Conservation (phyloP, 1,140 invertebrate genomes). For the Chelonus insularis region DNA sequence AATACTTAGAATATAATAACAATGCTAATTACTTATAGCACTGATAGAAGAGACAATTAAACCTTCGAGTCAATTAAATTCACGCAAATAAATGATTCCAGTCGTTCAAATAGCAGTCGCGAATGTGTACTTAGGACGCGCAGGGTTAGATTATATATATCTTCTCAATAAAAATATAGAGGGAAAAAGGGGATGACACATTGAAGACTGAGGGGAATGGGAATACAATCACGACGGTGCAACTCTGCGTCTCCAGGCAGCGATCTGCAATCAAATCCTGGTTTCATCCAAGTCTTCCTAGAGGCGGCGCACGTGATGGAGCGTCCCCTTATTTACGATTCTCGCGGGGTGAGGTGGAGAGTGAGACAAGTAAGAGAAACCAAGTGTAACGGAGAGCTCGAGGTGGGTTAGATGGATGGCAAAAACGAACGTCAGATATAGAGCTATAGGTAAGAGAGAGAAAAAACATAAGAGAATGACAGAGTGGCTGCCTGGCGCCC, state of each 20-base stretch:
- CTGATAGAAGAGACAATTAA: background rate
- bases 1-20: too few relatives aligned
- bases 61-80: background rate
- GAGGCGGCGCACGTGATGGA: slow-evolving; percentile 27
- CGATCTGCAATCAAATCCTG: slow-evolving; percentile 46
- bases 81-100: slow-evolving; percentile 1
- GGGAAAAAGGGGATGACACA: background rate
- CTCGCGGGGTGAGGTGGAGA: slow-evolving; percentile 28
- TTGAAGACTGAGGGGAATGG: background rate
- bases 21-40: too few relatives aligned
- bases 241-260: slow-evolving; percentile 19
- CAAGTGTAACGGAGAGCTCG: slow-evolving; percentile 16
- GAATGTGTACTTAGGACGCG: background rate
- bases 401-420: slow-evolving; percentile 19
- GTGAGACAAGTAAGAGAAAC: background rate
- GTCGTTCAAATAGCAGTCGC: background rate
- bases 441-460: slow-evolving; percentile 7
- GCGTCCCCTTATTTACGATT: slow-evolving; percentile 48
- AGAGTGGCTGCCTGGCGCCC: slow-evolving; percentile 26
- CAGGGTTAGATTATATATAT: background rate
- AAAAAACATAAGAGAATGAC: slow-evolving; percentile 9
- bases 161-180: slow-evolving; percentile 17
- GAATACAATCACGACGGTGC: slow-evolving; percentile 1
- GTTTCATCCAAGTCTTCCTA: slow-evolving; percentile 26
- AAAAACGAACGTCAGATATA: slow-evolving; percentile 19